Percentiles rank a stretch among this genome's conserved stretches.
Evolutionary conservation across 1,140 invertebrate genomes (phyloP).

Genomic region (Drosophila auraria): DNA sequence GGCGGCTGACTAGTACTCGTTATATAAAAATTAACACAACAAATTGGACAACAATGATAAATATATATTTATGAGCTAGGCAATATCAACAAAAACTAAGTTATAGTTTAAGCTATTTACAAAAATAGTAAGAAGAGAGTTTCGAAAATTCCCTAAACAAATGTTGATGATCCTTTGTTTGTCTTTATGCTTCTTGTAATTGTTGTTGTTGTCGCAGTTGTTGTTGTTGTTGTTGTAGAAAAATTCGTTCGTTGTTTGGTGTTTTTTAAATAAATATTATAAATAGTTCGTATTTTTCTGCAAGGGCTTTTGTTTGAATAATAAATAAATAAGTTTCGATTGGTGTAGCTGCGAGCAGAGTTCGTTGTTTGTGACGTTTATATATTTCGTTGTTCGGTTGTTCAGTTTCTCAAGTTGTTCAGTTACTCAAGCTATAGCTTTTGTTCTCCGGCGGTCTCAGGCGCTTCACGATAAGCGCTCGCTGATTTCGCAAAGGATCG

Average conservation of each 20-base stretch:
- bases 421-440: constrained; percentile 3
- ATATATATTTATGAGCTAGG: constrained; percentile 16
- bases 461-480: constrained; percentile 66
- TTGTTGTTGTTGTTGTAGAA: constrained; percentile 31
- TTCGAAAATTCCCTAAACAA: constrained; percentile 18
- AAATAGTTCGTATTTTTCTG: constrained; percentile 40
- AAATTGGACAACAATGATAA: constrained; percentile 63
- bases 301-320: constrained; percentile 39
- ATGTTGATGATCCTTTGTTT: constrained; percentile 51
- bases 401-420: background rate
- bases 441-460: constrained; percentile 69
- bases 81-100: constrained; percentile 56
- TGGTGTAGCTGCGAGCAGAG: constrained; percentile 45
- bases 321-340: constrained; percentile 54
- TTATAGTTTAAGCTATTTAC: constrained; percentile 56
- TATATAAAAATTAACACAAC: constrained; percentile 53
- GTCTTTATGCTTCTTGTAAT: constrained; percentile 59
- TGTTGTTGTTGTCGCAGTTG: constrained; percentile 35
- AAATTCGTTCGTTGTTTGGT: constrained; percentile 72
- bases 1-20: constrained; percentile 68
- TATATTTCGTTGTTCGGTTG: constrained; percentile 31
- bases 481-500: constrained; percentile 75
- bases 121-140: constrained; percentile 34
- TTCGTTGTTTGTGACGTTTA: constrained; percentile 48
- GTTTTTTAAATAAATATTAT: constrained; percentile 18